These are phyloP conservation scores for Progne subis DNA, from an alignment of 2,113 vertebrate species.

Conservation along the genomic window DNA sequence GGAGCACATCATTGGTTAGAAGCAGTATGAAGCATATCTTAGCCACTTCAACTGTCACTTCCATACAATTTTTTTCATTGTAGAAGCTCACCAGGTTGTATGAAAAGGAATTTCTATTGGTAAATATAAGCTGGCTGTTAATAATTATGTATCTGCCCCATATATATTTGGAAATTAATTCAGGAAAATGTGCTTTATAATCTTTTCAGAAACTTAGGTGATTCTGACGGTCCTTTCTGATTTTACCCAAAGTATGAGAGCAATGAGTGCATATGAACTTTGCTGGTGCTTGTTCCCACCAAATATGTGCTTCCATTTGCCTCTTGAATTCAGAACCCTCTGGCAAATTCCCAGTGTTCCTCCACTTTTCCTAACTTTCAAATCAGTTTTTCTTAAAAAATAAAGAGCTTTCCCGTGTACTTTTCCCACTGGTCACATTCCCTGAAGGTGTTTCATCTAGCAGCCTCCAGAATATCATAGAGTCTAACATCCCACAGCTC, in stretches of 20 bases:
- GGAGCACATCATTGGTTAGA: not conserved
- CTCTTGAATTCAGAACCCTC: not conserved
- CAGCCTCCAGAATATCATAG: not conserved
- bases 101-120: not conserved
- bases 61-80: not conserved
- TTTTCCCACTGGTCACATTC: not conserved
- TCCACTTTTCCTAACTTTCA: not conserved
- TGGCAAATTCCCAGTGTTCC: not conserved
- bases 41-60: not conserved
- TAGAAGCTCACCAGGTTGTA: not conserved
- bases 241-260: not conserved
- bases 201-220: not conserved
- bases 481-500: not conserved
- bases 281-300: not conserved
- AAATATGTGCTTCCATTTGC: not conserved
- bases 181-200: not conserved
- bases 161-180: not conserved
- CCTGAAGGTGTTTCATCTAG: not conserved
- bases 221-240: not conserved
- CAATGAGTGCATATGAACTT: not conserved
- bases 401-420: accelerated
- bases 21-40: not conserved
- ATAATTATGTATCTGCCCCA: not conserved
- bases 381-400: not conserved
- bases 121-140: not conserved